Evolutionary conservation across 2,113 vertebrate genomes (phyloP), one percentile per base, ranked within the genome.

Genomic region (Candoia aspera): DNA sequence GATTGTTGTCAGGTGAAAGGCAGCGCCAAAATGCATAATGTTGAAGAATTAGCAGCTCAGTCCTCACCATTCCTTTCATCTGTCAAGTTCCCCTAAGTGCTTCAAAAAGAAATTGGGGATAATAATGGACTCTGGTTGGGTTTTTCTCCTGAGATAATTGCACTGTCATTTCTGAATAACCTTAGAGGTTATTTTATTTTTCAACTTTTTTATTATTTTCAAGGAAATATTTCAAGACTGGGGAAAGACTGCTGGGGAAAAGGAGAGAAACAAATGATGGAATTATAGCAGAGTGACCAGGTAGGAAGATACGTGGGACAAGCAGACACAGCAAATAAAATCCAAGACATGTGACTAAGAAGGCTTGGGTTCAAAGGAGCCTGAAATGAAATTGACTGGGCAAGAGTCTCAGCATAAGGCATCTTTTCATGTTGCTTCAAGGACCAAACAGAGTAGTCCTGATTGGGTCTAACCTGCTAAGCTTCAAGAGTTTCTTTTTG

Each of bases 1-100:
- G 95, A 94, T 95, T 95, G 93, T 93, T 95, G 84, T 91, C 93
- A 94, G 89, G 49, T 94, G 91, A 96, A 97, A 96, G 79, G 91
- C 24, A 58, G 90, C 87, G 42, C 79, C 94, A 94, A 84, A 93
- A 90, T 58, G 86, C 0, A 0, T 68, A 93, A 89, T 92, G n/a
- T 5, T 94, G 87, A 96, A 95, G 87, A 96, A 95, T 95, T 94
- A 94, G 79, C 90, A 84, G 53, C 86, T 96, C 57, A 64, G 37
- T 94, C 94, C 84, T 91, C 68, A 86, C 88, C 26, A 85, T 15
- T 90, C 93, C 64, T 92, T 94, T 93, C 84, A 95, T 85, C 64
- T 94, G 92, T 93, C 91, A 95, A 92, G 93, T 94, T 92, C 85
- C 93, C 37, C 91, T 94, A 90, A 94, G 85, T 89, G 93, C 93